phyloP scores from a whole-genome alignment of 2,888 invertebrate species.

The Clostera curtula region DNA sequence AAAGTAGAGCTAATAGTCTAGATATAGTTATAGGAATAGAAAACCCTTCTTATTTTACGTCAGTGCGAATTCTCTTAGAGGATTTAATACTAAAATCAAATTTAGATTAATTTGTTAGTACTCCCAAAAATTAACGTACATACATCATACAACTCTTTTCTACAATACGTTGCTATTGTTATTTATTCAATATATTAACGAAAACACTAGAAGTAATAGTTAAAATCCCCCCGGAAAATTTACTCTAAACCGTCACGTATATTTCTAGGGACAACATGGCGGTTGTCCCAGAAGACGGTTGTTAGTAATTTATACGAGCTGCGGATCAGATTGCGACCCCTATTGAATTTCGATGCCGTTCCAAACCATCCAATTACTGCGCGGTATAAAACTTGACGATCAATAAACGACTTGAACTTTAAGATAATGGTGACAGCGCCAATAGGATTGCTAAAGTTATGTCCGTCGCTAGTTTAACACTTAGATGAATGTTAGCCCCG shows the following conservation, averaged over 20 bases:
- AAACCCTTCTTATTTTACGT: slow-evolving; percentile 26
- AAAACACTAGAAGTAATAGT: no score
- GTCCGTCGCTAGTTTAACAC: slow-evolving; percentile 26
- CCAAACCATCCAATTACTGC: slow-evolving; percentile 34
- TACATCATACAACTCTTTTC: slow-evolving; percentile 24
- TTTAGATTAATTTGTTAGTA: no score
- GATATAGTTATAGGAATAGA: slow-evolving; percentile 62
- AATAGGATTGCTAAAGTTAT: slow-evolving; percentile 17
- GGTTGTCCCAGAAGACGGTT: slow-evolving; percentile 31
- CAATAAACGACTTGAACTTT: slow-evolving; percentile 19
- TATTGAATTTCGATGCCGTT: slow-evolving; percentile 38
- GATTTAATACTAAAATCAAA: background rate
- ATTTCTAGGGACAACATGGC: slow-evolving; percentile 23
- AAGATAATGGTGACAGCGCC: slow-evolving; percentile 14
- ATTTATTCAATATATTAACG: no score
- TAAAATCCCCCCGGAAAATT: slow-evolving; percentile 45
- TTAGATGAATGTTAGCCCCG: slow-evolving; percentile 29
- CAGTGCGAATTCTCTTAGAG: background rate
- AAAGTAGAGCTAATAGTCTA: slow-evolving; percentile 64
- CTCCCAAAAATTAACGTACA: no score
- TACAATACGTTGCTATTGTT: slow-evolving; percentile 30
- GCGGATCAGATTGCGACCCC: slow-evolving; percentile 35
- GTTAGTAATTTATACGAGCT: slow-evolving; percentile 36
- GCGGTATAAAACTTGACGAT: slow-evolving; percentile 22
- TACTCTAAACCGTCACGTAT: slow-evolving; percentile 55